Evolutionary conservation across 2,888 invertebrate genomes (phyloP).

Genomic region (Drosophila rellima): DNA sequence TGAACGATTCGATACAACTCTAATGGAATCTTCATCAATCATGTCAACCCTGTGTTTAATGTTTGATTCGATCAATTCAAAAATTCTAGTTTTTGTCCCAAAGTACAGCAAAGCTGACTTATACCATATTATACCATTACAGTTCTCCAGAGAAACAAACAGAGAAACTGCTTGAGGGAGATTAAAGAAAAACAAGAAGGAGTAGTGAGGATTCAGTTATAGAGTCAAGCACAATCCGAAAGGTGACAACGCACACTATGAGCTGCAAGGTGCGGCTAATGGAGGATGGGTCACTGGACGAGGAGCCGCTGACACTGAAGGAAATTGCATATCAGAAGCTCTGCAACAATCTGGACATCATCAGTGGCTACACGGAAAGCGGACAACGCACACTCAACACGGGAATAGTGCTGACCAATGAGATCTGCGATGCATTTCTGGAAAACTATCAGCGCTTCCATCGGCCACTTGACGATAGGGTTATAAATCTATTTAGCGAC

Average conservation of each 20-base stretch:
- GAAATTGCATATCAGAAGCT: constrained; percentile 85
- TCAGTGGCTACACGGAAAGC: constrained; percentile 71
- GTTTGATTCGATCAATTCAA: constrained; percentile 29
- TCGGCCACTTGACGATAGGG: constrained; percentile 88
- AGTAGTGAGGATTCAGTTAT: background rate
- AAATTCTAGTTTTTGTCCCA: constrained; percentile 39
- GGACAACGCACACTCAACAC: constrained; percentile 86
- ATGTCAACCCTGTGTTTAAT: constrained; percentile 20
- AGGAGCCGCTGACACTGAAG: constrained; percentile 85
- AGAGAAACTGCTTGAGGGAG: background rate
- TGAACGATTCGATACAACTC: background rate
- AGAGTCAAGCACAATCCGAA: background rate
- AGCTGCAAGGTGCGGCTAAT: constrained; percentile 86
- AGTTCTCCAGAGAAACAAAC: constrained; percentile 5
- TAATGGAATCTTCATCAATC: constrained; percentile 6
- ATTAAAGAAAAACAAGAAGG: background rate
- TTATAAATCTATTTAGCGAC: constrained; percentile 91
- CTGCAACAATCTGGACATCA: constrained; percentile 84
- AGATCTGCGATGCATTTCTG: constrained; percentile 89
- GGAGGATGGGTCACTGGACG: constrained; percentile 85
- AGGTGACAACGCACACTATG: constrained; percentile 66
- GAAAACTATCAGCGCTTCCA: constrained; percentile 85
- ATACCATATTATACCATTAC: constrained; percentile 11
- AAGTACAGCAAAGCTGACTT: constrained; percentile 2
- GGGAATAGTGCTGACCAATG: constrained; percentile 89